Evolutionary conservation across 2,113 vertebrate genomes (phyloP), one percentile per base, ranked within the genome.

Genomic region (Nothobranchius furzeri): DNA sequence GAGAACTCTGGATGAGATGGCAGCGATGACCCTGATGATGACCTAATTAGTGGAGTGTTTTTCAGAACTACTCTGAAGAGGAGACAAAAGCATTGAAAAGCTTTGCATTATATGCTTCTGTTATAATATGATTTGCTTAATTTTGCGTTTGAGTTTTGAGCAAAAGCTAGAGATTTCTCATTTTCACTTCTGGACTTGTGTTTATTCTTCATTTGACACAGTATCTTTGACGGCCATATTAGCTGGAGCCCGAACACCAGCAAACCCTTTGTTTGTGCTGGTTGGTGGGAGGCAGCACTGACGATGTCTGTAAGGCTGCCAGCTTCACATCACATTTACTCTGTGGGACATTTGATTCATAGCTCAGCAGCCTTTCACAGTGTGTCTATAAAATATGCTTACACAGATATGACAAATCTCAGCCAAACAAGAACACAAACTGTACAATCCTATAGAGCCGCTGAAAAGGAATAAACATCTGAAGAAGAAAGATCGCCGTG

Each of bases 11-110:
- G 71, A 70, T 70, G 76, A 75, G 73, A 88, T 78, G 75, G 79
- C 42, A 42, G 64, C 64, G 79, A 88, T 85, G 85, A 88, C 86
- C 76, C 76, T 78, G 70, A 71, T 72, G 81, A 83, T 82, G 83
- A 83, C 81, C 81, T 85, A 81, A 84, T 85, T 84, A 85, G 78
- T 42, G 24, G 56, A 71, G 53, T 76, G 57, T 80, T 79, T 81
- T 73, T 60, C 65, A 66, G 70, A 75, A 68, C 48, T 12, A 11
- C 52, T 40, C 47, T 15, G 52, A 24, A 76, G 51, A 60, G 60
- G 50, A 70, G 54, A 45, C 53, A 73, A 14, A 40, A 51, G 30
- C 56, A 52, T 17, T 60, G 4, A 45, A 60, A 42, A 1, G 3
- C 43, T 59, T 71, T 42, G 9, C 13, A 1, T 50, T 6, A 46